Percentiles rank a stretch among this genome's conserved stretches.
These are phyloP conservation scores for Chloroceryle inda DNA, from an alignment of 2,797 vertebrate genomes.

Conservation along the genomic window DNA sequence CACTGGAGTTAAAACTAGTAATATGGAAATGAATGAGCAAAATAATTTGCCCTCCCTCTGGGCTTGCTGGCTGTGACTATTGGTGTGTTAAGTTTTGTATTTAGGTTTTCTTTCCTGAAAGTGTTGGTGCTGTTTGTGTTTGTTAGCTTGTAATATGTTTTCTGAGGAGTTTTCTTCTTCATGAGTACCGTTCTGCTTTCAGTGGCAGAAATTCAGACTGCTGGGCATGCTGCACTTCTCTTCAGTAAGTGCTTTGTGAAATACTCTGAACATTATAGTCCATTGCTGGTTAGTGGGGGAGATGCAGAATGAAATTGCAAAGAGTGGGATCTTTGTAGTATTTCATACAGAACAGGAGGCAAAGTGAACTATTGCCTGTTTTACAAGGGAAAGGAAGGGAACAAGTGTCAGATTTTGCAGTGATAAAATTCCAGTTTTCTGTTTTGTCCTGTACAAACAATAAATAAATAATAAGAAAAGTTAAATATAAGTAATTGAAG, in stretches of 20 bases:
- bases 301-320: background rate
- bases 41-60: slow-evolving; percentile 36
- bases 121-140: background rate
- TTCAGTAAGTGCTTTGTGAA: background rate
- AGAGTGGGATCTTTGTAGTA: background rate
- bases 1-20: slow-evolving; percentile 37
- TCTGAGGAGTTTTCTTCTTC: background rate
- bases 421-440: background rate
- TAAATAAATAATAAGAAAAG: background rate
- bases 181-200: background rate
- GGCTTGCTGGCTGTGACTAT: slow-evolving; percentile 7
- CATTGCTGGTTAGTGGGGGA: background rate
- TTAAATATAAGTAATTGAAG: background rate
- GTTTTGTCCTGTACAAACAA: background rate
- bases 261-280: background rate
- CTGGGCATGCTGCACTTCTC: background rate
- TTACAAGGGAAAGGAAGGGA: background rate
- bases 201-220: background rate
- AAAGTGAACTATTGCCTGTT: background rate
- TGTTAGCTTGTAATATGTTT: background rate
- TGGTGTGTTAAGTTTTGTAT: background rate
- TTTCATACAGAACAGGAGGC: background rate
- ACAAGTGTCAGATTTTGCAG: background rate
- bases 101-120: background rate
- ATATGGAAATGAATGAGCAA: slow-evolving; percentile 18